Evolutionary conservation across 2,888 invertebrate species (phyloP).

Genomic region (Silvanus unidentatus): DNA sequence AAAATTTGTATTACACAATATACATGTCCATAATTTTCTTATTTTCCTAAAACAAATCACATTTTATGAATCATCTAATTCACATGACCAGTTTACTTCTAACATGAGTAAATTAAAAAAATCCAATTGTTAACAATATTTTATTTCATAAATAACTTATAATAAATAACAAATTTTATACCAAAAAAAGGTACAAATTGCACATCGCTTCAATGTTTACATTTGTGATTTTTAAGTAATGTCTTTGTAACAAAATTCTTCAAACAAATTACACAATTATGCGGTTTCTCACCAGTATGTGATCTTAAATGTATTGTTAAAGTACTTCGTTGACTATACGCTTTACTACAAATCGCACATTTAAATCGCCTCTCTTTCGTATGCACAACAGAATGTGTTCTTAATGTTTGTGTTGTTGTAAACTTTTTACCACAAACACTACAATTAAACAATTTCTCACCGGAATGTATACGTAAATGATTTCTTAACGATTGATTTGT

Average conservation of each 20-base stretch:
- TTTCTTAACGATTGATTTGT: conserved; percentile 9
- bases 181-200: too few relatives aligned
- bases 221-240: conserved; percentile 1
- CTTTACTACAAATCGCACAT: conserved; percentile 37
- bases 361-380: conserved; percentile 1
- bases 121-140: too few relatives aligned
- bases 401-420: not conserved
- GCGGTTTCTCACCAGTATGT: conserved; percentile 49
- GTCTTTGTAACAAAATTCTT: conserved; percentile 1
- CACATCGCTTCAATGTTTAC: not conserved
- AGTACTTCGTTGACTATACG: conserved; percentile 50
- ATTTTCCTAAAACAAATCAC: too few relatives aligned
- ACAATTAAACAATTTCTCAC: conserved; percentile 45
- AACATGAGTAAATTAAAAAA: too few relatives aligned
- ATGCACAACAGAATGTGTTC: conserved; percentile 3
- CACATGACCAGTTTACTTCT: too few relatives aligned
- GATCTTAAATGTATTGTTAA: conserved; percentile 46
- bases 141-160: too few relatives aligned
- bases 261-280: conserved; percentile 10
- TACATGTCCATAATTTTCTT: too few relatives aligned
- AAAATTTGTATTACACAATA: too few relatives aligned
- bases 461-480: conserved; percentile 47
- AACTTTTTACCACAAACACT: not conserved
- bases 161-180: too few relatives aligned
- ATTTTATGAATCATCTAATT: too few relatives aligned